These are phyloP conservation scores for Prionailurus viverrinus DNA, from an alignment of 2,113 vertebrate species.

Conservation along the genomic window DNA sequence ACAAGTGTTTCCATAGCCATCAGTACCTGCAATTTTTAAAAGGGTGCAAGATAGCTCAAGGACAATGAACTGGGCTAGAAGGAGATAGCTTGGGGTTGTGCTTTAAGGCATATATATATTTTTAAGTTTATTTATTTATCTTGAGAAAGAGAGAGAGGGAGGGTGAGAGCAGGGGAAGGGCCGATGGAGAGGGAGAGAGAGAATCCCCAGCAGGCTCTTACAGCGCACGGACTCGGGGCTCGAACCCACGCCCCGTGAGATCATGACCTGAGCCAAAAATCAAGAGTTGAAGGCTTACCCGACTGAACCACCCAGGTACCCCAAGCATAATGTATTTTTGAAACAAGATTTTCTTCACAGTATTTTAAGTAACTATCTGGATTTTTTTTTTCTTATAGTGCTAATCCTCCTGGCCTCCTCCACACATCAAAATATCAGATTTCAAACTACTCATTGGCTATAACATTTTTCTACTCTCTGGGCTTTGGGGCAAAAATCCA, in stretches of 20 bases:
- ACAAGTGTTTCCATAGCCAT: background rate
- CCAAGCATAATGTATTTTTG: background rate
- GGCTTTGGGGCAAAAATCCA: background rate
- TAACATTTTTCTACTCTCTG: background rate
- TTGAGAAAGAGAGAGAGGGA: no score
- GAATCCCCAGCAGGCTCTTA: no score
- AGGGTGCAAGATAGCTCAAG: background rate
- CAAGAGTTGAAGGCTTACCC: no score
- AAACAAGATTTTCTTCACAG: background rate
- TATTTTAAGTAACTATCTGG: background rate
- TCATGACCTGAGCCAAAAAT: no score
- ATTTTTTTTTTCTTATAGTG: background rate
- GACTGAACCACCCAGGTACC: no score
- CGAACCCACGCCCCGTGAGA: no score
- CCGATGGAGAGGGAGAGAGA: no score
- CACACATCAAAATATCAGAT: background rate
- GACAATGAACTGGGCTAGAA: background rate
- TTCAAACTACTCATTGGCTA: background rate
- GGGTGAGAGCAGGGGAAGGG: no score
- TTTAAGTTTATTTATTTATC: no score
- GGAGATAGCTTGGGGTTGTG: background rate
- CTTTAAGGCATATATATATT: background rate
- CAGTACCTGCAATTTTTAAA: background rate
- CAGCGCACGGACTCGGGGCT: no score
- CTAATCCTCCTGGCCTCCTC: background rate